Evolutionary conservation across 2,113 vertebrate genomes (phyloP).

Genomic region (Baryphthengus martii): DNA sequence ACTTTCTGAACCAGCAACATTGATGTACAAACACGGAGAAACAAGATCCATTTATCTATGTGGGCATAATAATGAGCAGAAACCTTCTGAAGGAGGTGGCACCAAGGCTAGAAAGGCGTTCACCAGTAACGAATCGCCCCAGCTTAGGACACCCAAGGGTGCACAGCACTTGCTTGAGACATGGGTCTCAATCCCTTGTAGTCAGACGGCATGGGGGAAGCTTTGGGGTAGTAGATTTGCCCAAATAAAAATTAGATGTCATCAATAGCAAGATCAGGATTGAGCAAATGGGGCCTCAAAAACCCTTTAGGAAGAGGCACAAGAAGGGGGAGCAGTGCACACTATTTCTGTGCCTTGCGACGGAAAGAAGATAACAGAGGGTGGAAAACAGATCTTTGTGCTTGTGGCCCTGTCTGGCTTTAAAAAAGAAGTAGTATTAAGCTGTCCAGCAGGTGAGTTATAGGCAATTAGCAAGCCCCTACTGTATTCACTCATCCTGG

Average conservation of each 20-base stretch:
- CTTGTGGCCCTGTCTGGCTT: not conserved
- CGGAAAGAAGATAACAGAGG: not conserved
- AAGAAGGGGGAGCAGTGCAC: not conserved
- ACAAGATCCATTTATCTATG: not conserved
- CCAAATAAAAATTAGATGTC: not conserved
- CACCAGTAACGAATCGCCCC: not conserved
- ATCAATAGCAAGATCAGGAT: not conserved
- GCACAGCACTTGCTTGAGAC: not conserved
- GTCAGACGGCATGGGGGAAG: not conserved
- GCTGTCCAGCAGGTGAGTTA: not conserved
- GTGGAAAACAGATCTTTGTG: not conserved
- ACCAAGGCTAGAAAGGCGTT: not conserved
- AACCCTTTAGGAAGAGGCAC: not conserved
- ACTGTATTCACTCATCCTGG: not conserved
- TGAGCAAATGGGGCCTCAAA: not conserved
- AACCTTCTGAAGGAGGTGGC: not conserved
- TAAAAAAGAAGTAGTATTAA: not conserved
- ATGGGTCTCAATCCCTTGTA: not conserved
- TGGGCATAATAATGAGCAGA: not conserved
- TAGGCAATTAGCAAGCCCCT: not conserved
- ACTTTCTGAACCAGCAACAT: not conserved
- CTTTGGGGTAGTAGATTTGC: not conserved
- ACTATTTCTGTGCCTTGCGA: not conserved
- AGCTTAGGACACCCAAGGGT: not conserved
- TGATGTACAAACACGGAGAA: not conserved